Percentiles rank a stretch among this genome's conserved stretches.
Evolutionary conservation across 2,113 vertebrate genomes (phyloP).

Genomic region (Propithecus coquereli): DNA sequence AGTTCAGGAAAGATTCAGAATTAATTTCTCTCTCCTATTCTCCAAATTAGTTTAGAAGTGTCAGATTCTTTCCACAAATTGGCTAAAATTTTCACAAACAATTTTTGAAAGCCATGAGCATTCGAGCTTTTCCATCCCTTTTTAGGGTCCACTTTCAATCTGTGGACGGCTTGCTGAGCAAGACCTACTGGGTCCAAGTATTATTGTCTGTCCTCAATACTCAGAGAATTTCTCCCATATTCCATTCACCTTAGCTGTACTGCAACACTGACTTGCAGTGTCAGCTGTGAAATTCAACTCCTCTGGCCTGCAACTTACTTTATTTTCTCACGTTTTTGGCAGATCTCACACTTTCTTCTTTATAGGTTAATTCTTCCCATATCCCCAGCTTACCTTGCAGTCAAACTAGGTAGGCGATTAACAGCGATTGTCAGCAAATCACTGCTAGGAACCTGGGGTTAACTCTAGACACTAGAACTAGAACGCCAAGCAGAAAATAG

Average conservation of each 20-base stretch:
- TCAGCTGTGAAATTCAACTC: background rate
- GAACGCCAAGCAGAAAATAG: background rate
- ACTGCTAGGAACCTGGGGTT: background rate
- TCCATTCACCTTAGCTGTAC: background rate
- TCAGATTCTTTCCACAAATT: slow-evolving; percentile 18
- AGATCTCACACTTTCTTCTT: background rate
- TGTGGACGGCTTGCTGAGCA: background rate
- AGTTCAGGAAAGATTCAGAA: background rate
- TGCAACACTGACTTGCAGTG: background rate
- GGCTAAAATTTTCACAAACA: slow-evolving; percentile 25
- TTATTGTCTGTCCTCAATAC: background rate
- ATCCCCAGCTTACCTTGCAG: background rate
- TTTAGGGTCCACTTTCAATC: background rate
- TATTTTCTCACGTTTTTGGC: slow-evolving; percentile 12
- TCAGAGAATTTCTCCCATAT: background rate
- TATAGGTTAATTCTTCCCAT: background rate
- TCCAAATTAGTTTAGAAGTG: slow-evolving; percentile 25
- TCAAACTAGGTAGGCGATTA: background rate
- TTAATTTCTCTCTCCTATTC: background rate
- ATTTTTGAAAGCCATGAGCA: slow-evolving; percentile 21
- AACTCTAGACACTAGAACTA: background rate
- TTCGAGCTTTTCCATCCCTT: background rate
- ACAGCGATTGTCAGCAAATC: background rate
- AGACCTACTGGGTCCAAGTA: background rate
- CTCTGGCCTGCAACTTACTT: background rate